A percentile compares a stretch with the other conserved stretches of the same genome.
Evolutionary conservation across 2,113 vertebrate species (phyloP).

Genomic region (Notothenia rossii): DNA sequence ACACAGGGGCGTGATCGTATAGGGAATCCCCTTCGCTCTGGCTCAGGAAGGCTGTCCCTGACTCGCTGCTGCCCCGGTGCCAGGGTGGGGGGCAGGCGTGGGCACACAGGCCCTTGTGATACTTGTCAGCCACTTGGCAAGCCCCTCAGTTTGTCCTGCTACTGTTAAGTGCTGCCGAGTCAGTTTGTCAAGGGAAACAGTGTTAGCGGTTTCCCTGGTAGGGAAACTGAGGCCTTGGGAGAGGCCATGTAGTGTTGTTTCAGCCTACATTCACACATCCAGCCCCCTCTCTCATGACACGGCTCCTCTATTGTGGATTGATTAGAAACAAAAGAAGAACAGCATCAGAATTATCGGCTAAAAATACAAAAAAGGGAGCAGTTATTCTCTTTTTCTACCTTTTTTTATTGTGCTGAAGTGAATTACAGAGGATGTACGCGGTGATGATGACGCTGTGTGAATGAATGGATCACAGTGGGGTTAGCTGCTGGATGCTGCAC

Average conservation of each 20-base stretch:
- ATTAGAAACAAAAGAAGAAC: slow-evolving; percentile 31
- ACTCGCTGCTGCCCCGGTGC: slow-evolving; percentile 76
- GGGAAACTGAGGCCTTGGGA: slow-evolving; percentile 59
- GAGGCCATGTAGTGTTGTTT: slow-evolving; percentile 56
- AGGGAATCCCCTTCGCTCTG: slow-evolving; percentile 83
- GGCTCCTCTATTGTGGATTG: slow-evolving; percentile 9
- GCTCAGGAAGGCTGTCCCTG: slow-evolving; percentile 71
- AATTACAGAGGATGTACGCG: slow-evolving; percentile 34
- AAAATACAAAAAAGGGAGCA: slow-evolving; percentile 14
- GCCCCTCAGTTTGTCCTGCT: slow-evolving; percentile 70
- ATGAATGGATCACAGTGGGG: slow-evolving; percentile 71
- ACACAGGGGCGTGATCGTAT: slow-evolving; percentile 74
- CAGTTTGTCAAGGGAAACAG: slow-evolving; percentile 78
- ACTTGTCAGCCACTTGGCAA: slow-evolving; percentile 82
- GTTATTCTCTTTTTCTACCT: neutral
- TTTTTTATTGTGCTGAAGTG: neutral
- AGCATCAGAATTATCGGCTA: slow-evolving; percentile 4
- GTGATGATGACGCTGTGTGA: slow-evolving; percentile 55
- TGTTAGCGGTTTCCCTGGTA: slow-evolving; percentile 50
- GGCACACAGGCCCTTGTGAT: slow-evolving; percentile 75
- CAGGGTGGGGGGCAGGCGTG: slow-evolving; percentile 74
- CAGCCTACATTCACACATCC: slow-evolving; percentile 51
- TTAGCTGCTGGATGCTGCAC: slow-evolving; percentile 64
- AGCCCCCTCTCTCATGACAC: slow-evolving; percentile 31
- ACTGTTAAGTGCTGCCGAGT: slow-evolving; percentile 70